Evolutionary conservation across 2,888 invertebrate genomes (phyloP), one percentile per base, ranked within the genome.

Genomic region (Sphaerophoria taeniata): DNA sequence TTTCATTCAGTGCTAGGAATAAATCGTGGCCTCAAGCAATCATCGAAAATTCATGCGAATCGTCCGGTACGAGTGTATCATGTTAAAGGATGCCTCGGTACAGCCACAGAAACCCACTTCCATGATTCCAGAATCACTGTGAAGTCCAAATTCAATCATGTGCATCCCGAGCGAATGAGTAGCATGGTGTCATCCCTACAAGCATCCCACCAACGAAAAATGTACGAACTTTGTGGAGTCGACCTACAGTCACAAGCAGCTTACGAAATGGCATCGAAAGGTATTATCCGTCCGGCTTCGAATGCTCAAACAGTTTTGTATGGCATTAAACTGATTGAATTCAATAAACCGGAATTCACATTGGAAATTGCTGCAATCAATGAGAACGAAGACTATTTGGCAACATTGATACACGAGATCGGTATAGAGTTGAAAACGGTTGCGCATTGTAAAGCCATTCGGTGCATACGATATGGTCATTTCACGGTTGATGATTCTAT

Each of bases 331-430:
- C 96, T 98, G 91, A 94, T 97, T 3, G 93, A 96, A 84, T 98
- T 97, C 90, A 92, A 95, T 33, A 93, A 95, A 12, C 99, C 99
- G 0, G 93, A 96, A 87, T 98, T 99, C 90, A 96, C 95, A 12
- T 92, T 99, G 0, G 98, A 98, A 93, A 93, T 99, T 36, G 96
- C 97, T 90, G 94, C 96, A 47, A 94, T 97, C 33, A 98, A 98
- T 92, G 98, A 98, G 92, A 94, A 94, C 88, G 96, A 96, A 87
- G 92, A 93, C 56, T 97, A 96, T 90, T 92, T 99, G 16, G 95
- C 95, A 90, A 93, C 94, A 0, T 89, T 99, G n/a, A 92, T 98
- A 12, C 95, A 97, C 90, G 96, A 98, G 84, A 92, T 99, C 47
- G 99, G 98, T 4, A 90, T 96, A 0, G 94, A 95, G 89, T 90